Conservation (phyloP, 2,113 vertebrate species). For the Anser cygnoides region DNA sequence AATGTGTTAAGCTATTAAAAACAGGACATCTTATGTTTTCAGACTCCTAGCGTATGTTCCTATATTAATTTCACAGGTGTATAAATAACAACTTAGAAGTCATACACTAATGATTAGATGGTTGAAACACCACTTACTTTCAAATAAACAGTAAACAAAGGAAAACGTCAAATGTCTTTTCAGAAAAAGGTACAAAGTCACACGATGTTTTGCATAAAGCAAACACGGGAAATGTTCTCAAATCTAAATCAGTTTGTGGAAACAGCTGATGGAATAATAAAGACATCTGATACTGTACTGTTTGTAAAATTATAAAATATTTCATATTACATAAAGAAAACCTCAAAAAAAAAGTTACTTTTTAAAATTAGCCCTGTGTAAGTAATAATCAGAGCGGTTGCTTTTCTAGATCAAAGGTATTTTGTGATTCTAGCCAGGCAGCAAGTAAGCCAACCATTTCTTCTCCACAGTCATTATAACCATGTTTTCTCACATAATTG, state of each 20-base stretch:
- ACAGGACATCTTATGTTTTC: not conserved
- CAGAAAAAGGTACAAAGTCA: not conserved
- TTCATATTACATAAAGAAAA: not conserved
- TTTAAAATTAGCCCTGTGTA: not conserved
- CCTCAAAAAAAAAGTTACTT: not conserved
- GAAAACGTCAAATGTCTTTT: not conserved
- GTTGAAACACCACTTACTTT: not conserved
- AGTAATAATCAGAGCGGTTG: not conserved
- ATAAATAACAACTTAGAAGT: not conserved
- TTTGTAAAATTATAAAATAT: not conserved
- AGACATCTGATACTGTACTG: not conserved
- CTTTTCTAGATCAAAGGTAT: not conserved
- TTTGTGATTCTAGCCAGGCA: not conserved
- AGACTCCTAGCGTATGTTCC: not conserved
- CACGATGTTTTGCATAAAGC: not conserved
- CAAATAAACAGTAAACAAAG: not conserved
- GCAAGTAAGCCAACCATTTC: not conserved
- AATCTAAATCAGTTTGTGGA: not conserved
- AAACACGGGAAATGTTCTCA: accelerated
- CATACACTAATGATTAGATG: not conserved
- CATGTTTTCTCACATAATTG: not conserved
- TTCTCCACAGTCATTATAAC: not conserved
- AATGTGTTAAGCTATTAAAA: not conserved
- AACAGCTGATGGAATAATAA: not conserved
- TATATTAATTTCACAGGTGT: not conserved